Evolutionary conservation across 2,888 invertebrate genomes (phyloP).

Genomic region (Aradus depressus): DNA sequence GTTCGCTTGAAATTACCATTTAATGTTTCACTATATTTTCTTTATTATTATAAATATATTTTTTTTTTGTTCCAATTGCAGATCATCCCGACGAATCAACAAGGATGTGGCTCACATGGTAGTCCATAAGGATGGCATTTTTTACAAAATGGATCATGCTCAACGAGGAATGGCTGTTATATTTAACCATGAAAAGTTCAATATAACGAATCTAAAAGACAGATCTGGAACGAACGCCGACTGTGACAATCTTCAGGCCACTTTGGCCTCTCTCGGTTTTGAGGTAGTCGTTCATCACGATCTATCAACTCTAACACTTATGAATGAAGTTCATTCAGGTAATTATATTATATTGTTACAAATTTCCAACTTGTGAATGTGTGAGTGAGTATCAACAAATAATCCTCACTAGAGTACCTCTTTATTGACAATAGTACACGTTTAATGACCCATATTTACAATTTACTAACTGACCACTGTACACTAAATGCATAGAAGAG

Average conservation of each 20-base stretch:
- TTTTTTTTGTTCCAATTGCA: too few relatives aligned
- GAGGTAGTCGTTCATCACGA: conserved; percentile 60
- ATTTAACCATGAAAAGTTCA: conserved; percentile 82
- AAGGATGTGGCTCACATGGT: conserved; percentile 5
- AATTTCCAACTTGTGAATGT: neutral
- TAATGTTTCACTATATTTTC: too few relatives aligned
- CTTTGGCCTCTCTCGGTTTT: conserved; percentile 47
- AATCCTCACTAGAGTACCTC: too few relatives aligned
- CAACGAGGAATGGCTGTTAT: conserved; percentile 73
- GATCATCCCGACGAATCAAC: too few relatives aligned
- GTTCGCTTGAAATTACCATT: too few relatives aligned
- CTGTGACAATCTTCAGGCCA: conserved; percentile 27
- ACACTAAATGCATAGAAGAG: too few relatives aligned
- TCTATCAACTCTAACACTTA: conserved; percentile 55
- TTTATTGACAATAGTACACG: too few relatives aligned
- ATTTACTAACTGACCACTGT: too few relatives aligned
- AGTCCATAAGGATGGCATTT: conserved; percentile 27
- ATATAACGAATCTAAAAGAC: conserved; percentile 44
- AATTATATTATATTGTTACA: conserved; percentile 19
- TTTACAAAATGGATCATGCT: conserved; percentile 76
- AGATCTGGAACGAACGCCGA: conserved; percentile 80
- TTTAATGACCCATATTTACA: too few relatives aligned
- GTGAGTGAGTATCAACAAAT: too few relatives aligned
- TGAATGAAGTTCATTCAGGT: conserved; percentile 56
- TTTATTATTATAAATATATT: too few relatives aligned